Evolutionary conservation across 1,140 invertebrate species (phyloP).

Genomic region (Leucophenga varia): DNA sequence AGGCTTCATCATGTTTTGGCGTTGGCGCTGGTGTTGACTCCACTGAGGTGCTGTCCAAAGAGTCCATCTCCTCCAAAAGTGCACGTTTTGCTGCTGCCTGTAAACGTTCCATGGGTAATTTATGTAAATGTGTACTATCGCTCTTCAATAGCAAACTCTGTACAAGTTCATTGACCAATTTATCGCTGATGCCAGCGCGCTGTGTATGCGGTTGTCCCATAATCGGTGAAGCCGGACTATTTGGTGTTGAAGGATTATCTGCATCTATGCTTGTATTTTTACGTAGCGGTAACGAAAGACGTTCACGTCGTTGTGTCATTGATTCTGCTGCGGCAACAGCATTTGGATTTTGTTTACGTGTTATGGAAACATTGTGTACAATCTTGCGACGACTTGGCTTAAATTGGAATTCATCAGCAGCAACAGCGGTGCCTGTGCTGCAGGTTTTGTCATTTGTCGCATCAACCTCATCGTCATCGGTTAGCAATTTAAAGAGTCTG

Average conservation of each 20-base stretch:
- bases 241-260: constrained; percentile 58
- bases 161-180: constrained; percentile 61
- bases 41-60: constrained; percentile 51
- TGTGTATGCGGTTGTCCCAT: constrained; percentile 28
- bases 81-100: constrained; percentile 62
- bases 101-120: constrained; percentile 61
- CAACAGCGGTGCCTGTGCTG: constrained; percentile 28
- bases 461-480: constrained; percentile 59
- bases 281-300: constrained; percentile 54
- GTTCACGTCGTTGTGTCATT: constrained; percentile 43
- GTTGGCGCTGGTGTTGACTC: constrained; percentile 56
- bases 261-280: constrained; percentile 53
- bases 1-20: constrained; percentile 57
- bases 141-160: constrained; percentile 61
- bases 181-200: constrained; percentile 57
- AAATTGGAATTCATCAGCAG: constrained; percentile 42
- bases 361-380: constrained; percentile 52
- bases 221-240: constrained; percentile 59
- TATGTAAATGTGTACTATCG: constrained; percentile 59
- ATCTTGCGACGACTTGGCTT: constrained; percentile 46
- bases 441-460: constrained; percentile 50
- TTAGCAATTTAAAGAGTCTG: constrained; percentile 67
- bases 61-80: constrained; percentile 58
- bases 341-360: constrained; percentile 42
- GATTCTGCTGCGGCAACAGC: constrained; percentile 41